Evolutionary conservation across 2,797 vertebrate genomes (phyloP), one percentile per base, ranked within the genome.

Genomic region (Lepilemur ruficaudatus): DNA sequence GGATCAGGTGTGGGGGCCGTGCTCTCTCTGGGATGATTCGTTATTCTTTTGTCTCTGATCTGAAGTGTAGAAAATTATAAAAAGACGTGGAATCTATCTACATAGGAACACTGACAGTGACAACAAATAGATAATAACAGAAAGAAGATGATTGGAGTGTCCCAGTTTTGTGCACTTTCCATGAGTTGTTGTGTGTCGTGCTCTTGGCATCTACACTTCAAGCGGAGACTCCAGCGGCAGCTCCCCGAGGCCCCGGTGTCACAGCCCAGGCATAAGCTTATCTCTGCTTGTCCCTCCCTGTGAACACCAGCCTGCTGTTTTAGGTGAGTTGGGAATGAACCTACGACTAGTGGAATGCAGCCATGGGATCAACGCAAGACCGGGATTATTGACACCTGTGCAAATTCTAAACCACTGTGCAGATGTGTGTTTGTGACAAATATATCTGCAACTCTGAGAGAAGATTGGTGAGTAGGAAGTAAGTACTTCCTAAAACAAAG

Each of bases 31-130:
- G 12, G 30, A 28, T 48, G 57, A 67, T 69, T 30, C 43, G 7
- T 9, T 72, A 14, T 20, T 43, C 22, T 65, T 75, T 93, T 63
- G 32, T 82, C 17, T 93, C 59, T 69, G 41, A 76, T 50, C n/a
- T 88, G 38, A 93, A 52, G 35, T 81, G 48, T 70, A 75, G 46
- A 79, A 70, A 94, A n/a, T 35, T 52, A 17, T 59, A 48, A 61
- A 30, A 46, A 81, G 22, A 14, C 15, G 59, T 30, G 41, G 23
- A 67, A 67, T 69, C 7, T 9, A 43, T 63, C 41, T 72, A 73
- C 63, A 38, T 41, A 83, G 43, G 28, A 91, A 28, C 9, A n/a
- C 25, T 11, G 10, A 80, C 0, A 43, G 9, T 46, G 35, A 50
- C 32, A 69, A 78, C 32, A 85, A 41, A 8, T 12, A 28, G 11